These are phyloP conservation scores for Nysson spinosus DNA, from an alignment of 2,888 invertebrate species.

Conservation along the genomic window DNA sequence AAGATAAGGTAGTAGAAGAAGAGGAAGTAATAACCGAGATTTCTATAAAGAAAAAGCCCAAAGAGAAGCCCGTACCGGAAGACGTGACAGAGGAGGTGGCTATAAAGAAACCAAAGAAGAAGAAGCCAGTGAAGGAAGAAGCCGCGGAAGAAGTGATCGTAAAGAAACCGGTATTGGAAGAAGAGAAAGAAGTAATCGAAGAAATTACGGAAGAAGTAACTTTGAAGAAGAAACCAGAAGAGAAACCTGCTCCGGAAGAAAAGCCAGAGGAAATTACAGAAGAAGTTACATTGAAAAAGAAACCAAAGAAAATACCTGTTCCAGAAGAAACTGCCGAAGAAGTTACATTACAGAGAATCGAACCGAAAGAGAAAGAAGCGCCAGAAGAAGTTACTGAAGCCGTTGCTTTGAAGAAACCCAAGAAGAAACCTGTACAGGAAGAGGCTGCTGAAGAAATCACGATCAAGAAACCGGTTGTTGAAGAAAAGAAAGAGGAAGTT, in stretches of 20 bases:
- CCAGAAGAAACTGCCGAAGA: conserved; percentile 56
- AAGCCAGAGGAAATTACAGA: conserved; percentile 50
- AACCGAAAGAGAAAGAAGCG: conserved; percentile 67
- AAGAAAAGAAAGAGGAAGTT: conserved; percentile 72
- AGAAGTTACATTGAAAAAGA: conserved; percentile 43
- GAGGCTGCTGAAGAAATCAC: conserved; percentile 60
- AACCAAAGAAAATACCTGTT: conserved; percentile 70
- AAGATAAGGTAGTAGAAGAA: conserved; percentile 56
- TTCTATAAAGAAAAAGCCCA: conserved; percentile 69
- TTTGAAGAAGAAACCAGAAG: conserved; percentile 75
- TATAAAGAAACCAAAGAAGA: conserved; percentile 65
- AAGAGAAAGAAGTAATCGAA: conserved; percentile 55
- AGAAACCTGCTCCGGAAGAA: conserved; percentile 76
- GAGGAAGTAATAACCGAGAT: conserved; percentile 76
- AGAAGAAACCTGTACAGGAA: conserved; percentile 56
- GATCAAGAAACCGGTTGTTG: conserved; percentile 48
- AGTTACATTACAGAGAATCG: conserved; percentile 54
- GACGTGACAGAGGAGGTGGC: conserved; percentile 76
- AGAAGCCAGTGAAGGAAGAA: conserved; percentile 70
- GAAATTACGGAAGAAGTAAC: conserved; percentile 64
- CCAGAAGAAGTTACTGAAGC: conserved; percentile 66
- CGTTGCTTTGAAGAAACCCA: conserved; percentile 57
- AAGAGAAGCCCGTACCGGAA: conserved; percentile 70
- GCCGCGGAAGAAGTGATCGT: conserved; percentile 49
- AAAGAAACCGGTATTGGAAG: conserved; percentile 51